These are phyloP conservation scores for Geophilus truncorum DNA, from an alignment of 2,888 invertebrate species.

Conservation along the genomic window DNA sequence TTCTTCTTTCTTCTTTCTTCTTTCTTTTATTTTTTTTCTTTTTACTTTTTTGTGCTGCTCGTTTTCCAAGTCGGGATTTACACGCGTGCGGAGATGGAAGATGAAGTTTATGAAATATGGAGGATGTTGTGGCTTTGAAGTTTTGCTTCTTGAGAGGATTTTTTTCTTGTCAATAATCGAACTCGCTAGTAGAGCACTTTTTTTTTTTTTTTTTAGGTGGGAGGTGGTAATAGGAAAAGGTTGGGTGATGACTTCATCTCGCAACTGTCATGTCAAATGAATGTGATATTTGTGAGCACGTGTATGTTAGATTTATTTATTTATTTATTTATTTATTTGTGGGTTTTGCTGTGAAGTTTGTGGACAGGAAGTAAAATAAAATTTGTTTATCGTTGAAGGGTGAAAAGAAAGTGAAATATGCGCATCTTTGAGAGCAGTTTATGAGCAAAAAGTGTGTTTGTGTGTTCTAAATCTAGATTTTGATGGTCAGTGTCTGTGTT, in stretches of 20 bases:
- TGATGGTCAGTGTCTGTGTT: too few relatives aligned
- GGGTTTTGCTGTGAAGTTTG: neutral
- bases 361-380: neutral
- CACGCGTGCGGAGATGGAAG: neutral
- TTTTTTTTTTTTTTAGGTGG: neutral
- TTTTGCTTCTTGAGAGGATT: neutral
- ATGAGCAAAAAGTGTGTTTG: too few relatives aligned
- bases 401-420: too few relatives aligned
- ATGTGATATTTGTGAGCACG: neutral
- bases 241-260: neutral
- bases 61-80: neutral
- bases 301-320: neutral
- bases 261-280: neutral
- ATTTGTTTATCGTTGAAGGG: too few relatives aligned
- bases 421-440: too few relatives aligned
- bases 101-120: constrained; percentile 10
- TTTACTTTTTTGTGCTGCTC: neutral
- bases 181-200: neutral
- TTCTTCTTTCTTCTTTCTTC: too few relatives aligned
- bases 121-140: constrained; percentile 6
- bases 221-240: neutral
- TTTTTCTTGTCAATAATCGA: constrained; percentile 25
- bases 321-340: neutral
- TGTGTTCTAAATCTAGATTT: too few relatives aligned
- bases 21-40: too few relatives aligned